Base-by-base conservation (phyloP, 1,140 invertebrate genomes). In the Solenopsis fugax region DNA sequence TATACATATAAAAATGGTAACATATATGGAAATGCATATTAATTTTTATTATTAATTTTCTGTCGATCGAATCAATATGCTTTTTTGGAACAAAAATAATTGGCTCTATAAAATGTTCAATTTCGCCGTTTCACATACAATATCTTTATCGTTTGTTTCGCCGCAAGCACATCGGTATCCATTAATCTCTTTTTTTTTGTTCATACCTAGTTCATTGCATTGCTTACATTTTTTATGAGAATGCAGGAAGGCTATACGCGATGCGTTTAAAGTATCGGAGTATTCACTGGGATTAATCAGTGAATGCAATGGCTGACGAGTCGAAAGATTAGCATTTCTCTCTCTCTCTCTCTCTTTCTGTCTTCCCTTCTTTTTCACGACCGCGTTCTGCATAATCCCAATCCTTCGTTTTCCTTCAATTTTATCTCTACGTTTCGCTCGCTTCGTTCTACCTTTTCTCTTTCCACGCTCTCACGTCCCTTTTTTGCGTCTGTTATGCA, bases 371-470 rank as follows among this genome's bases (percentile, higher is more conserved):
- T 24, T 81, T 24, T 18, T 24, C n/a, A 21, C 34, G 34, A 50
- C 24, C 58, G 24, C 16, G 21, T 81, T 69, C 13, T 69, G 21
- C 48, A 69, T 81, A 69, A 81, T 81, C 21, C 77, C 21, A 16
- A 50, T 69, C 34, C 77, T 69, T 69, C 64, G 64, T 81, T 81
- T 81, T 71, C 77, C 77, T 81, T 69, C 64, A 69, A 69, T 69
- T 81, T 69, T 41, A 81, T 69, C 62, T 54, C 24, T 21, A 37
- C 34, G 58, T 48, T 77, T 52, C 18, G 41, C 52, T 60, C n/a
- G 29, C 24, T 12, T 34, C 21, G 34, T 82, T 48, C 29, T 24
- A 29, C 78, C 24, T 48, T 54, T 24, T 81, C 45, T 81, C 52
- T 52, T 7, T 73, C 45, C n/a, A 21, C 45, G 3, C 16, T 21